A percentile compares a stretch with the other conserved stretches of the same genome.
These are phyloP conservation scores for Dufourea novaeangliae DNA, from an alignment of 1,140 invertebrate genomes.

Conservation along the genomic window DNA sequence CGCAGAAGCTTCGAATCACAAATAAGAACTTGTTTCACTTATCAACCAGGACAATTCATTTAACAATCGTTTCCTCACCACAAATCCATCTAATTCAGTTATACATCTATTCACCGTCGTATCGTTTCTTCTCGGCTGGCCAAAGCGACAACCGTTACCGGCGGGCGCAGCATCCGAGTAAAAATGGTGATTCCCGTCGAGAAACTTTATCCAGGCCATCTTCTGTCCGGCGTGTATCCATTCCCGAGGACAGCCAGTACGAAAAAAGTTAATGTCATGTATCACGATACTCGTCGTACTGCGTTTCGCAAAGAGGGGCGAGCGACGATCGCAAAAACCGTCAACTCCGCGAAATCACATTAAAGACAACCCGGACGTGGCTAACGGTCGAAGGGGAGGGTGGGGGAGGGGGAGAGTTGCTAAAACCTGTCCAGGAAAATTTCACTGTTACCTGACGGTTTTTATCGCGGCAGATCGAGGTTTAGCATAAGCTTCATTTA, in stretches of 20 bases:
- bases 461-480: conserved; percentile 22
- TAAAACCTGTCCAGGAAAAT: neutral
- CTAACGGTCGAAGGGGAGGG: neutral
- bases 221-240: neutral
- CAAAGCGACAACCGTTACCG: neutral
- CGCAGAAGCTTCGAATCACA: no score
- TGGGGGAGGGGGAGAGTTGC: neutral
- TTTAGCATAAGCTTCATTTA: conserved; percentile 49
- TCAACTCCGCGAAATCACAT: neutral
- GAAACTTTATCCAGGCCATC: neutral
- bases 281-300: neutral
- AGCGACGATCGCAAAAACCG: neutral
- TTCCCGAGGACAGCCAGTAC: neutral
- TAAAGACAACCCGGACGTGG: no score
- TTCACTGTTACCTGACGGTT: conserved; percentile 4
- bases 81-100: no score
- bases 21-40: no score
- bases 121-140: neutral
- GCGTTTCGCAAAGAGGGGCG: neutral
- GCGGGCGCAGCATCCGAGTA: neutral
- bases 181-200: neutral
- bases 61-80: no score
- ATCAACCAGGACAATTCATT: no score
- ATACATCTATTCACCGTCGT: no score
- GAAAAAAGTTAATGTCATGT: conserved; percentile 15